phyloP scores from a whole-genome alignment of 2,888 invertebrate species.

The Cryptus viduatorius region DNA sequence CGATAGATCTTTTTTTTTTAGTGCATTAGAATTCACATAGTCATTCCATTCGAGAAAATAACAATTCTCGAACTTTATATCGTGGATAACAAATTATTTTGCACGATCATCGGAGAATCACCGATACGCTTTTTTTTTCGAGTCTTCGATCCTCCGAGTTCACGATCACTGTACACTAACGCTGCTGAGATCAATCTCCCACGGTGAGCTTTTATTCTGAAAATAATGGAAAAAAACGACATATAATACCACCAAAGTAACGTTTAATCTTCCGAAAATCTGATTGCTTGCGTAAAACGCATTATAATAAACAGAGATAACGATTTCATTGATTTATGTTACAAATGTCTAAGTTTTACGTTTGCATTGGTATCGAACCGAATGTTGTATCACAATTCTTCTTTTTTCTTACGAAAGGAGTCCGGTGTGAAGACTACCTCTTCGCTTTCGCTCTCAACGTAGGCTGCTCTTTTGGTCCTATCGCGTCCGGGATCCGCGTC shows the following conservation, averaged over 20 bases:
- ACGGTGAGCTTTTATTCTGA: not conserved
- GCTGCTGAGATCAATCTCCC: not conserved
- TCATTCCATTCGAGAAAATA: conserved; percentile 1
- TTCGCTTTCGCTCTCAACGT: conserved; percentile 72
- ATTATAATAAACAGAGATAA: too few relatives aligned
- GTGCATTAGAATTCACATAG: not conserved
- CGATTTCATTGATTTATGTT: conserved; percentile 45
- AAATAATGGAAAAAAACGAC: conserved; percentile 5
- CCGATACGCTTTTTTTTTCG: not conserved
- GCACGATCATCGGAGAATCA: not conserved
- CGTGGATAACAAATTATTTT: not conserved
- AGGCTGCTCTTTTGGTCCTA: conserved; percentile 71
- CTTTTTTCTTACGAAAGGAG: conserved; percentile 69
- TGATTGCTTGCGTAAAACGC: not conserved
- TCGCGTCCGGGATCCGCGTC: conserved; percentile 77
- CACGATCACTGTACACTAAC: not conserved
- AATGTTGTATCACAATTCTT: conserved; percentile 72
- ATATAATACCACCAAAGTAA: not conserved
- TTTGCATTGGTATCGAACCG: conserved; percentile 37
- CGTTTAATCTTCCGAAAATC: not conserved
- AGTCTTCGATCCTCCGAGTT: not conserved
- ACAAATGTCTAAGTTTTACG: conserved; percentile 45
- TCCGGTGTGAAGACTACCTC: conserved; percentile 73
- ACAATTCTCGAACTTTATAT: not conserved
- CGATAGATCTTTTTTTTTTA: not conserved